Percentiles rank a stretch among this genome's conserved stretches.
These are phyloP conservation scores for Euzophera pinguis DNA, from an alignment of 2,888 invertebrate genomes.

Conservation along the genomic window DNA sequence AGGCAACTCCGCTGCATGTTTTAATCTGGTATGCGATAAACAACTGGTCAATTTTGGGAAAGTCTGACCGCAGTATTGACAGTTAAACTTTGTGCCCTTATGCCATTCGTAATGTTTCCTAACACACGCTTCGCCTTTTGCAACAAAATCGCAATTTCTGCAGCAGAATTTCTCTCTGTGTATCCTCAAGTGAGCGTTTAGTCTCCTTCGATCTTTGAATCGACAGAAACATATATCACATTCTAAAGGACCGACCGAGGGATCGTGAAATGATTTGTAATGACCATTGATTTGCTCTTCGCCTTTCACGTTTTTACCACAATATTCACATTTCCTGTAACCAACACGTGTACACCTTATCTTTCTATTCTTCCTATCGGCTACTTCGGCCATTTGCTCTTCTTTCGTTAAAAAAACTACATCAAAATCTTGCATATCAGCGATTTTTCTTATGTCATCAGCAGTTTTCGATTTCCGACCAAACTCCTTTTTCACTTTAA, in stretches of 20 bases:
- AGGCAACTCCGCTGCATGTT: conserved; percentile 25
- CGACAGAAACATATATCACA: conserved; percentile 2
- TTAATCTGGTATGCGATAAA: conserved; percentile 23
- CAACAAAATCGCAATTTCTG: not conserved
- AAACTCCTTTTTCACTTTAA: not conserved
- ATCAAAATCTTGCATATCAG: not conserved
- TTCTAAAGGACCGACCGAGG: not conserved
- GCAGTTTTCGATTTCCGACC: conserved; percentile 1
- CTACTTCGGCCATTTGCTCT: not conserved
- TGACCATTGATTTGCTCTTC: not conserved
- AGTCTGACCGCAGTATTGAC: not conserved
- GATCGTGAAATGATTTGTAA: conserved; percentile 1
- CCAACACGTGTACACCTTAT: not conserved
- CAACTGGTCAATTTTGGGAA: conserved; percentile 26
- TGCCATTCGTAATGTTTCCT: not conserved
- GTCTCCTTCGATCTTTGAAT: not conserved
- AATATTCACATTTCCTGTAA: not conserved
- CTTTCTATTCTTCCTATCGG: not conserved
- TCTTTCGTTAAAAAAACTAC: not conserved
- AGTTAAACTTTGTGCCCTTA: not conserved
- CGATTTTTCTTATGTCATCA: not conserved
- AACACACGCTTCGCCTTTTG: not conserved
- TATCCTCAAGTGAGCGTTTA: not conserved
- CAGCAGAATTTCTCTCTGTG: conserved; percentile 2
- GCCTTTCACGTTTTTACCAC: not conserved